These are phyloP conservation scores for Spicauda simplicius DNA, from an alignment of 2,888 invertebrate genomes.

Conservation along the genomic window DNA sequence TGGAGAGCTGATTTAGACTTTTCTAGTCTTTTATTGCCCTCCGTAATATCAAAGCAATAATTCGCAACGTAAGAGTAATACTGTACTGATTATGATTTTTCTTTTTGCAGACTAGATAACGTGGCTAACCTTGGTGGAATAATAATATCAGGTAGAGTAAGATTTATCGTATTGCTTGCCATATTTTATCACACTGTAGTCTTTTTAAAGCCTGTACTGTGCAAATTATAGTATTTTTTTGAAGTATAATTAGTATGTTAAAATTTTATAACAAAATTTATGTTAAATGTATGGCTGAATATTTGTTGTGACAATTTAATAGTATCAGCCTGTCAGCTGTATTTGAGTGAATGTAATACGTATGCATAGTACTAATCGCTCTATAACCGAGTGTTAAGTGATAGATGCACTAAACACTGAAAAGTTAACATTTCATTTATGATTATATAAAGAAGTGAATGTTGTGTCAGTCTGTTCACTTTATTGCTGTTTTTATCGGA, in stretches of 20 bases:
- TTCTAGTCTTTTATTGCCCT: conserved; percentile 49
- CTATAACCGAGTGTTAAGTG: conserved; percentile 1
- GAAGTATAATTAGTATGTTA: conserved; percentile 45
- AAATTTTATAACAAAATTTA: conserved; percentile 37
- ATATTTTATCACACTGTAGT: conserved; percentile 75
- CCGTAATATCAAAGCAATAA: conserved; percentile 42
- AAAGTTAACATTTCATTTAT: not conserved
- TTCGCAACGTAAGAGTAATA: conserved; percentile 43
- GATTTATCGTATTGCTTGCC: conserved; percentile 69
- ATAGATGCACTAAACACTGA: not conserved
- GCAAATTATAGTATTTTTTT: conserved; percentile 48
- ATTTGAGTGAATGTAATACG: conserved; percentile 48
- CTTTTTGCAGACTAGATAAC: conserved; percentile 52
- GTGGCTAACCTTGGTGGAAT: conserved; percentile 58
- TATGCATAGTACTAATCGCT: conserved; percentile 46
- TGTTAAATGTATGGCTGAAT: conserved; percentile 40
- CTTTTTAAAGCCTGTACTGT: conserved; percentile 60
- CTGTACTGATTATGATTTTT: conserved; percentile 56
- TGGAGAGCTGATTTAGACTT: conserved; percentile 50
- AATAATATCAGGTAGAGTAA: conserved; percentile 67
- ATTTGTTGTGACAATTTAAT: conserved; percentile 53
- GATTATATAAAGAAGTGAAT: conserved; percentile 15
- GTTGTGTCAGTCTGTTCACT: not conserved
- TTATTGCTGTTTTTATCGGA: not conserved
- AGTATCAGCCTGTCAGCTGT: conserved; percentile 54